These are phyloP conservation scores for Hoplostethus mediterraneus DNA, from an alignment of 2,797 vertebrate genomes.

Conservation along the genomic window DNA sequence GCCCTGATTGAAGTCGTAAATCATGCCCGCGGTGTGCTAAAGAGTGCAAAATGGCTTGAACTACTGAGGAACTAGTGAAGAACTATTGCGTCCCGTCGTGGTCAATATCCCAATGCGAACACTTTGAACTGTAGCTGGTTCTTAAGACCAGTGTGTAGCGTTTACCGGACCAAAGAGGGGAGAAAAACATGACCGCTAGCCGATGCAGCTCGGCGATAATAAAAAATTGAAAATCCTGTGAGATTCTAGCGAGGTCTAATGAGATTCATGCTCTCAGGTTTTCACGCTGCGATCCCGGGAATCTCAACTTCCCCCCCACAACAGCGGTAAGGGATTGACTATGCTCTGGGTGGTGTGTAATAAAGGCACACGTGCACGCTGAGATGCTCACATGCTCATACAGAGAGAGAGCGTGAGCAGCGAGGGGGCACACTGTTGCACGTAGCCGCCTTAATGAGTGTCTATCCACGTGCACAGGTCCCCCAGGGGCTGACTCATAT, in stretches of 20 bases:
- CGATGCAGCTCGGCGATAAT: background rate
- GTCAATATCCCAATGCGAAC: background rate
- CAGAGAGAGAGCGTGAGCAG: background rate
- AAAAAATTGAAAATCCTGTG: background rate
- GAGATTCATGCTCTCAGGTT: background rate
- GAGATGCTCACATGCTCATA: slow-evolving; percentile 4
- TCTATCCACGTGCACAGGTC: slow-evolving; percentile 9
- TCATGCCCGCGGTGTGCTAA: slow-evolving; percentile 36
- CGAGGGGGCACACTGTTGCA: slow-evolving; percentile 11
- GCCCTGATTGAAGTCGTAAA: slow-evolving; percentile 62
- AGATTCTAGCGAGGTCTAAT: background rate
- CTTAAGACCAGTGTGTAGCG: background rate
- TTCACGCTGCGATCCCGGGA: background rate
- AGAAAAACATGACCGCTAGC: background rate
- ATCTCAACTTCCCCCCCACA: background rate
- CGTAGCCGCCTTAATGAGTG: slow-evolving; percentile 41
- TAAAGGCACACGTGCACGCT: slow-evolving; percentile 15
- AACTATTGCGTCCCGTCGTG: slow-evolving; percentile 9
- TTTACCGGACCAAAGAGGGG: slow-evolving; percentile 6
- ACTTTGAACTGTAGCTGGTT: background rate
- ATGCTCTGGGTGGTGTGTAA: background rate
- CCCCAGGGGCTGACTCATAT: slow-evolving; percentile 31
- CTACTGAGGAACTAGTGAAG: background rate
- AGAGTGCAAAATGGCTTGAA: slow-evolving; percentile 2
- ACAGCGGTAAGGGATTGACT: background rate